Base-by-base conservation (phyloP, 2,888 invertebrate species). In the Lasioglossum figueresi region DNA sequence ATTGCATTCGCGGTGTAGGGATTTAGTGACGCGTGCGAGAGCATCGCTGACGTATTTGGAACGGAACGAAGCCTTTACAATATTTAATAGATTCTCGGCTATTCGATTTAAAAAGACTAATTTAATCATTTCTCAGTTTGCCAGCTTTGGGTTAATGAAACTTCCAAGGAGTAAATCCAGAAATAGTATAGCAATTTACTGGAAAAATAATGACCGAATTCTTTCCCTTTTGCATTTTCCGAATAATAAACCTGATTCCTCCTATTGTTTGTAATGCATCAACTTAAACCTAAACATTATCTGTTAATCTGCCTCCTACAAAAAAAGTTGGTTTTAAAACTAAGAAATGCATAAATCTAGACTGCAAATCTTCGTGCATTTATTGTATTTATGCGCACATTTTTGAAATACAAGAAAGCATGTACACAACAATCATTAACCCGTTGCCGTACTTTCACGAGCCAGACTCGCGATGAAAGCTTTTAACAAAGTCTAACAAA, bases 61-160 rank as follows among this genome's bases (percentile, higher is more conserved):
- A 66, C 66, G 34, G 34, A 66, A 66, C 66, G 66, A 66, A 34
- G 34, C 66, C 34, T 34, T 66, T 66, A 34, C 34, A 66, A 34
- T 34, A 8, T 34, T 66, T 34, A 34, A 23, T 66, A 66, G 66
- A 8, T 66, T 66, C 66, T 66, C 34, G 19, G 34, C 19, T 37
- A 8, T 37, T 37, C 37, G 8, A 34, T 34, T 63, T 31, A 63
- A 63, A 31, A 16, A 16, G 31, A 63, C 6, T 66, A 66, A 66
- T 34, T 66, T 34, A 34, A 66, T 66, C 1, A 19, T 63, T 63
- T 63, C 63, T 23, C 34, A 19, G 66, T 34, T 34, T 66, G 1
- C 19, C 16, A 16, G 66, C 3, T 19, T 19, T 14, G 1, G 34
- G 6, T 34, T 66, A 2, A 66, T 1, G 19, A 34, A 34, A 19